Evolutionary conservation across 2,113 vertebrate species (phyloP), one percentile per base, ranked within the genome.

Genomic region (Theropithecus gelada): DNA sequence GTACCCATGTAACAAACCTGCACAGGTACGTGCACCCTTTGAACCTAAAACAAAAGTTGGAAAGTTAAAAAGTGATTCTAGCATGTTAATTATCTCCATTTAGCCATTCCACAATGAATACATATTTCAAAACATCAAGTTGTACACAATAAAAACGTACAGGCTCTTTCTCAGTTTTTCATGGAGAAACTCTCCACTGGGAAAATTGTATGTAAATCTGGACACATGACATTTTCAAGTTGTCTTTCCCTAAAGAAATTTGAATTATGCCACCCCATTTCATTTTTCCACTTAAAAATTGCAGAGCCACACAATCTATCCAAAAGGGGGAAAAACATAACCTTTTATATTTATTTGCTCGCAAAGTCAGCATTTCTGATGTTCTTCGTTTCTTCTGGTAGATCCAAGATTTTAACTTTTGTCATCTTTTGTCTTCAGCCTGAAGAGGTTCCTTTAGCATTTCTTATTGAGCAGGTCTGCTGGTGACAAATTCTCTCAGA

Each of bases 241-340:
- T 96, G 68, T 59, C 68, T 88, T 96, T 95, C 48, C 52, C 68
- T 82, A 38, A 52, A 94, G 35, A 92, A 95, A 93, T 50, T 32
- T 91, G 64, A 23, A 85, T 64, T 91, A 91, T 32, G 40, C 25
- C 86, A 59, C 3, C 48, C 3, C 48, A 48, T 70, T 48, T 92
- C 57, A 30, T 68, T 83, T 94, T 82, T 78, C 64, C 32, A 79
- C 16, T 76, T 81, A 81, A 70, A 64, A 76, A 88, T 17, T 76
- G 2, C 32, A 90, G 55, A 83, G 20, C 3, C 61, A 45, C 23
- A 87, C 8, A 70, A 20, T 89, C 13, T 64, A 95, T 52, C 38
- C 38, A 80, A 30, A 84, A 82, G 0, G 6, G 20, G 30, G 9
- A 2, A 7, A 52, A 32, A 72, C 72, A 25, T 12, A 76, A 64